A percentile compares a stretch with the other conserved stretches of the same genome.
Conservation (phyloP, 1,140 invertebrate species). For the Drosophila ananassae region DNA sequence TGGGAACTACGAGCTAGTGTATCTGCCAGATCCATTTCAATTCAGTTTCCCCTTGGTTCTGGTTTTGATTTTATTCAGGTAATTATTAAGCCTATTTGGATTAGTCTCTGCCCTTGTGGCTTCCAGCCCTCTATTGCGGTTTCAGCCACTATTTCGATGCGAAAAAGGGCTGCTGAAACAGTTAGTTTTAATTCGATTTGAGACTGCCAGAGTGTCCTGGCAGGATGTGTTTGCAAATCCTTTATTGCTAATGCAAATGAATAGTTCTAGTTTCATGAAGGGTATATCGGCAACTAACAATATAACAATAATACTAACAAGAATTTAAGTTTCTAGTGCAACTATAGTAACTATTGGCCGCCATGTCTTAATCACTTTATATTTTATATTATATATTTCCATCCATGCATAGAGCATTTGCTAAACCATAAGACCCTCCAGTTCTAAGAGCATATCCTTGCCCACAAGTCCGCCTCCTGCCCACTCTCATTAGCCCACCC, state of each 20-base stretch:
- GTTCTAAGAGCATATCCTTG: neutral
- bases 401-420: neutral
- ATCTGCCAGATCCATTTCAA: conserved; percentile 12
- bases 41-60: conserved; percentile 13
- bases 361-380: no score
- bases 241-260: conserved; percentile 31
- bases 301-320: neutral
- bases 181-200: conserved; percentile 70
- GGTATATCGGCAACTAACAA: neutral
- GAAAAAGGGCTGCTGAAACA: conserved; percentile 46
- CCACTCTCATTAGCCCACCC: conserved; percentile 9
- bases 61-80: conserved; percentile 21
- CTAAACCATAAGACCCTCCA: neutral
- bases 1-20: conserved; percentile 38
- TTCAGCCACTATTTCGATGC: conserved; percentile 24
- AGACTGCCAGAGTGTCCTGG: conserved; percentile 4
- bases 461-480: neutral
- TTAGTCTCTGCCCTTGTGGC: conserved; percentile 59
- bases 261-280: conserved; percentile 15
- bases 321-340: no score
- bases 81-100: conserved; percentile 68
- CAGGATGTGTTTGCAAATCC: conserved; percentile 34
- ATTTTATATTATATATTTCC: neutral
- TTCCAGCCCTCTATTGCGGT: conserved; percentile 24
- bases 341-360: neutral